Percentiles rank a stretch among this genome's conserved stretches.
phyloP scores from a whole-genome alignment of 2,797 vertebrate species.

The Pipistrellus pygmaeus region DNA sequence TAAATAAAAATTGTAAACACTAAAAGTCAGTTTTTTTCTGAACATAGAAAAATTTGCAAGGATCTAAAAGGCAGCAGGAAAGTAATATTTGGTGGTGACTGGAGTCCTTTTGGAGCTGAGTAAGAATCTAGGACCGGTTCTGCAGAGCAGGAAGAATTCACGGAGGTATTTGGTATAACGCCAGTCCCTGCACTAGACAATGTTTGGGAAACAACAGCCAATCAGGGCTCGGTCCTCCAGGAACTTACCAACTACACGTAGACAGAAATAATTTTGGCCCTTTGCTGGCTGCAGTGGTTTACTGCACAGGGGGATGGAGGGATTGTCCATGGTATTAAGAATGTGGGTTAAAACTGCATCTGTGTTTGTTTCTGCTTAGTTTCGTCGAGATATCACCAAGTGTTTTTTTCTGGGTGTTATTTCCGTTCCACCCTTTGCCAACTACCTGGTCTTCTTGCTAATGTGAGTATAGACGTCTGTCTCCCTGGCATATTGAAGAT shows the following conservation, averaged over 20 bases:
- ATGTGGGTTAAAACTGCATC: conserved; percentile 58
- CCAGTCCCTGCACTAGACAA: neutral
- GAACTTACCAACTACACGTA: neutral
- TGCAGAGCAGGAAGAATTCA: neutral
- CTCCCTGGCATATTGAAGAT: conserved; percentile 15
- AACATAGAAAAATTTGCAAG: neutral
- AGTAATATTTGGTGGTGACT: conserved; percentile 1
- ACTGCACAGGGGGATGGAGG: conserved; percentile 36
- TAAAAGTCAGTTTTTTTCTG: conserved; percentile 27
- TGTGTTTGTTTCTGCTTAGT: conserved; percentile 87
- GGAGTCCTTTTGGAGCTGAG: neutral
- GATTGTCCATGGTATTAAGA: neutral
- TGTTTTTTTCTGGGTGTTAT: conserved; percentile 92
- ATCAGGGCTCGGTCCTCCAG: neutral
- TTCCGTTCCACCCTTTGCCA: conserved; percentile 95
- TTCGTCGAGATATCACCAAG: conserved; percentile 94
- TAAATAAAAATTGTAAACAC: conserved; percentile 23
- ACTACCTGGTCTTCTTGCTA: conserved; percentile 95
- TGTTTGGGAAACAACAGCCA: conserved; percentile 11
- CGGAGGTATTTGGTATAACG: neutral
- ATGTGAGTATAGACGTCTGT: conserved; percentile 92
- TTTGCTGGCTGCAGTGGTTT: neutral
- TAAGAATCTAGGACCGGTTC: neutral
- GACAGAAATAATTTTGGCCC: neutral
- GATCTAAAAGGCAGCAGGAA: conserved; percentile 2